Evolutionary conservation across 2,797 vertebrate species (phyloP), one percentile per base, ranked within the genome.

Genomic region (Chloroceryle inda): DNA sequence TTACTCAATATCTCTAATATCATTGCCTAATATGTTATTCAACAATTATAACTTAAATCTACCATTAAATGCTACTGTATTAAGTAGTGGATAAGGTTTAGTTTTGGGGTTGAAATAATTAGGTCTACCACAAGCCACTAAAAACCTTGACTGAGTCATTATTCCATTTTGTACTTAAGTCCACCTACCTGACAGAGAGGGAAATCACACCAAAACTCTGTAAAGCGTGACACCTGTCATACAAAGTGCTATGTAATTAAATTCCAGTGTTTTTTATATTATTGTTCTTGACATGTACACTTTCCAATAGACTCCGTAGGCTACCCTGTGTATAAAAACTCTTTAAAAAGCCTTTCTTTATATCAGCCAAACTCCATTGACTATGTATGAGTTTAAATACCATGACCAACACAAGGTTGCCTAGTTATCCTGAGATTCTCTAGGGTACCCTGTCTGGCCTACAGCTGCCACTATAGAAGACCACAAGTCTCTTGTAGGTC

Each of bases 371-470:
- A 62, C 13, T 81, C 26, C 44, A 58, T 14, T 74, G 38, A 53
- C 35, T 81, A 18, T 8, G 7, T 38, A 17, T 17, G 15, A 62
- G 9, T 61, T 81, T 40, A 49, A 10, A 24, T 40, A 47, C 22
- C 45, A 47, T 47, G 22, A 49, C 13, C 13, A 19, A 45, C 22
- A 33, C 5, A 23, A 6, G 4, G 5, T 24, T 2, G 0, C 13
- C 20, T 23, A 23, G 19, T 19, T 86, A 55, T 66, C 5, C 49
- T 71, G 47, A 71, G 33, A n/a, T 67, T 69, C 66, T 69, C 33
- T 27, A 66, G 31, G 8, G 17, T 33, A 47, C 45, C 6, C 5
- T 76, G 10, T 31, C 55, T 56, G 29, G 27, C 31, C 45, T 42
- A 17, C 1, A 2, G 27, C 29, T 85, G 23, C 19, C 11, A 26